These are phyloP conservation scores for Tyrophagus putrescentiae DNA, from an alignment of 1,140 invertebrate species.

Conservation along the genomic window DNA sequence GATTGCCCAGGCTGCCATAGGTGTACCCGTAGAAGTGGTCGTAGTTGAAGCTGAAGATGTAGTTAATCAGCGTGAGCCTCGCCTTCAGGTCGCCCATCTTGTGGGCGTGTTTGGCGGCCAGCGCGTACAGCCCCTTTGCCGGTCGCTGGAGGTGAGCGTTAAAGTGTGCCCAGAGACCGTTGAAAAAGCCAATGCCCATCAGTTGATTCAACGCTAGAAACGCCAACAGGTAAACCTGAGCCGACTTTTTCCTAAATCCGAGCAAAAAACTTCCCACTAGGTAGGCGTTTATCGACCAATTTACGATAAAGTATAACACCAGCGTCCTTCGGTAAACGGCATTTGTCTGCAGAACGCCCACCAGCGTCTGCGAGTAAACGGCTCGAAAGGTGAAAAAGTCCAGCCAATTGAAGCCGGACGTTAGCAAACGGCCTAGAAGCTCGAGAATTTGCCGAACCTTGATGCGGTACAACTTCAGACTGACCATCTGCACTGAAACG, in stretches of 20 bases:
- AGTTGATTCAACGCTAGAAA: background rate
- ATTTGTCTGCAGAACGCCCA: background rate
- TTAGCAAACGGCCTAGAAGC: background rate
- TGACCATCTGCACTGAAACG: background rate
- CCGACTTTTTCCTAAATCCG: background rate
- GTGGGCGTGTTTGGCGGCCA: background rate
- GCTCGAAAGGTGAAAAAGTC: background rate
- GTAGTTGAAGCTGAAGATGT: background rate
- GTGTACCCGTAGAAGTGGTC: background rate
- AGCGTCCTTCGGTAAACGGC: background rate
- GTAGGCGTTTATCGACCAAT: background rate
- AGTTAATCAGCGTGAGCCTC: background rate
- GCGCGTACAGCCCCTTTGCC: background rate
- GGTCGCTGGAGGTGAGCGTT: background rate
- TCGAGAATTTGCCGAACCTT: background rate
- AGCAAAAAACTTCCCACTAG: background rate
- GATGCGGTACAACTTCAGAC: background rate
- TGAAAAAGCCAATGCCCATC: background rate
- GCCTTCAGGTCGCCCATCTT: background rate
- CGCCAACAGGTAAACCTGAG: background rate
- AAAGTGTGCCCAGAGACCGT: background rate
- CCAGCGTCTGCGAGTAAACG: background rate
- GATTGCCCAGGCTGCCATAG: no score
- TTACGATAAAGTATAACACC: background rate
- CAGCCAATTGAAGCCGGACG: background rate